phyloP scores from a whole-genome alignment of 2,888 invertebrate genomes.

The Thymelicus sylvestris region DNA sequence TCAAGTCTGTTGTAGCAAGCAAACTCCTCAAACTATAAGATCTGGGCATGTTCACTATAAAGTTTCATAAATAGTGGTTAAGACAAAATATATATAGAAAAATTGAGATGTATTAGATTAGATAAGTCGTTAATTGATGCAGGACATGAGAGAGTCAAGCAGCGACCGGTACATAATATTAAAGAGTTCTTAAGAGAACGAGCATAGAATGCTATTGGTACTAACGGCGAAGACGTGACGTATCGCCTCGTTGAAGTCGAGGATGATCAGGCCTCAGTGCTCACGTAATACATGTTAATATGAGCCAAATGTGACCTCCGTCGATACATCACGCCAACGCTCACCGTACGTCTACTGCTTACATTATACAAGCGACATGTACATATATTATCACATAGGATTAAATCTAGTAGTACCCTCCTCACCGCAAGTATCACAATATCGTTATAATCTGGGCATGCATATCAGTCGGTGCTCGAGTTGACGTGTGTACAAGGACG shows the following conservation, averaged over 20 bases:
- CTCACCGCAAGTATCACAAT: conserved; percentile 48
- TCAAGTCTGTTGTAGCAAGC: conserved; percentile 21
- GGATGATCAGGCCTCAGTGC: neutral
- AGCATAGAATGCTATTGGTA: conserved; percentile 53
- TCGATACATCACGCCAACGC: conserved; percentile 33
- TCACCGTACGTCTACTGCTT: conserved; percentile 49
- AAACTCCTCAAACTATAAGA: conserved; percentile 25
- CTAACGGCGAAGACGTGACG: conserved; percentile 33
- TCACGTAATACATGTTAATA: neutral
- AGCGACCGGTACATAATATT: conserved; percentile 59
- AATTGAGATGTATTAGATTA: conserved; percentile 14
- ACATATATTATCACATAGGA: conserved; percentile 48
- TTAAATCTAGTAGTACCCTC: conserved; percentile 47
- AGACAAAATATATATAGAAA: conserved; percentile 25
- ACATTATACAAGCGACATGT: conserved; percentile 59
- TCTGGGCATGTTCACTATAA: conserved; percentile 18
- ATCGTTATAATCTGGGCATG: conserved; percentile 67
- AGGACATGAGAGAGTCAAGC: conserved; percentile 43
- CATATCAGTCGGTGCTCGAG: conserved; percentile 57
- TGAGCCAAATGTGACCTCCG: neutral
- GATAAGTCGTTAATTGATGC: conserved; percentile 22
- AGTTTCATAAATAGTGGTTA: conserved; percentile 19
- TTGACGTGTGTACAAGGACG: conserved; percentile 43
- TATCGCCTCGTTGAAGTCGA: neutral
- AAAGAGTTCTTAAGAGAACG: conserved; percentile 53